phyloP scores from a whole-genome alignment of 2,113 vertebrate species.

The Pagrus major region DNA sequence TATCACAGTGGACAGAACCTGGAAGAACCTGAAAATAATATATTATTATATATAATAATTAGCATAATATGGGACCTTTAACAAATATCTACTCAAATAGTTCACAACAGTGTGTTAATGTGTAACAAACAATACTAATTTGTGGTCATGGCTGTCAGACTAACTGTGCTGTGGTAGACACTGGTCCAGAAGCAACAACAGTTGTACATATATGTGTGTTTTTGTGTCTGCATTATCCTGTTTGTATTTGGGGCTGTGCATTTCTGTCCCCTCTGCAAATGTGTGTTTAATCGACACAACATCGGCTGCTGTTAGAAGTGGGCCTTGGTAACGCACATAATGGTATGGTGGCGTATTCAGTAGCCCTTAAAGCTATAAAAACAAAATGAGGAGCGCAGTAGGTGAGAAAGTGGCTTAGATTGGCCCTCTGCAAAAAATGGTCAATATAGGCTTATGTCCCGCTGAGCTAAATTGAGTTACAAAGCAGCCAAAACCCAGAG shows the following conservation, averaged over 20 bases:
- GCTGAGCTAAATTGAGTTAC: background rate
- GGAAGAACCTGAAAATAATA: no score
- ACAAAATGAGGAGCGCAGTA: slow-evolving; percentile 2
- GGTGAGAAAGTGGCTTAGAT: slow-evolving; percentile 16
- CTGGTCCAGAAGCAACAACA: background rate
- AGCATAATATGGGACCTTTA: no score
- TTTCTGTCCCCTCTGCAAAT: background rate
- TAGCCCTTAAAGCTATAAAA: slow-evolving; percentile 21
- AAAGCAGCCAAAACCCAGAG: background rate
- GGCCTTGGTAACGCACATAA: slow-evolving; percentile 5
- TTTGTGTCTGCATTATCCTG: background rate
- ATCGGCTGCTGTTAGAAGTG: background rate
- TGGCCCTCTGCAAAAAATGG: background rate
- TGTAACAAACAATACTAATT: background rate
- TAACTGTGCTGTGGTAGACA: background rate
- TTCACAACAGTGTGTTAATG: background rate
- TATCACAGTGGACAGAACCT: no score
- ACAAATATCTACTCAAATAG: background rate
- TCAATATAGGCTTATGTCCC: background rate
- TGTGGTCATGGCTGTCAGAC: background rate
- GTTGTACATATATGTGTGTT: background rate
- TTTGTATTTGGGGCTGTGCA: background rate
- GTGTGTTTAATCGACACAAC: background rate
- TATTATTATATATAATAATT: no score
- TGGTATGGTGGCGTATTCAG: slow-evolving; percentile 1